Percentiles rank a stretch among this genome's conserved stretches.
phyloP scores from a whole-genome alignment of 2,113 vertebrate species.

The Cavia aperea region DNA sequence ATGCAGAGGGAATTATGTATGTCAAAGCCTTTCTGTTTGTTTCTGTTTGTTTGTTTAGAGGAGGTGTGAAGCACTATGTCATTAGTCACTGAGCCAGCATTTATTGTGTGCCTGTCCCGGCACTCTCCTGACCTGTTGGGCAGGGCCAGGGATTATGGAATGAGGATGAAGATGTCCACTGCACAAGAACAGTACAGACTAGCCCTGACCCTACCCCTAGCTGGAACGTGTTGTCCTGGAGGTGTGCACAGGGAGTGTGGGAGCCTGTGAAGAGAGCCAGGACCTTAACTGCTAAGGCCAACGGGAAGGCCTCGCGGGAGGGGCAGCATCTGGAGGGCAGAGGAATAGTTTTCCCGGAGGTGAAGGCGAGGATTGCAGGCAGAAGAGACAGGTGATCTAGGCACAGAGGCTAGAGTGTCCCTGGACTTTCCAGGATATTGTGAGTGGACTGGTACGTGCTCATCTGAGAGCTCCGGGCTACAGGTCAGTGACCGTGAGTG shows the following conservation, averaged over 20 bases:
- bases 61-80: neutral
- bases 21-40: neutral
- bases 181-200: neutral
- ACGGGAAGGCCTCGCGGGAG: neutral
- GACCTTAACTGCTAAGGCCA: neutral
- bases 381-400: neutral
- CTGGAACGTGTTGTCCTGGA: neutral
- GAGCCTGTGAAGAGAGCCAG: neutral
- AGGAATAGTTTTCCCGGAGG: neutral
- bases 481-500: neutral
- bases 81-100: neutral
- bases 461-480: neutral
- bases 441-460: neutral
- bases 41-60: slow-evolving; percentile 24
- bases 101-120: neutral
- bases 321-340: neutral
- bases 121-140: neutral
- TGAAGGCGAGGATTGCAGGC: neutral
- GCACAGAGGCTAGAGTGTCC: neutral
- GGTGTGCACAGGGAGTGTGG: neutral
- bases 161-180: neutral
- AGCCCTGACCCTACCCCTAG: neutral
- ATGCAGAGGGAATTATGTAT: slow-evolving; percentile 11
- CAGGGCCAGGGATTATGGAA: neutral
- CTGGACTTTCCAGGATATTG: neutral